Evolutionary conservation across 2,888 invertebrate species (phyloP).

Genomic region (Petrolisthes cinctipes): DNA sequence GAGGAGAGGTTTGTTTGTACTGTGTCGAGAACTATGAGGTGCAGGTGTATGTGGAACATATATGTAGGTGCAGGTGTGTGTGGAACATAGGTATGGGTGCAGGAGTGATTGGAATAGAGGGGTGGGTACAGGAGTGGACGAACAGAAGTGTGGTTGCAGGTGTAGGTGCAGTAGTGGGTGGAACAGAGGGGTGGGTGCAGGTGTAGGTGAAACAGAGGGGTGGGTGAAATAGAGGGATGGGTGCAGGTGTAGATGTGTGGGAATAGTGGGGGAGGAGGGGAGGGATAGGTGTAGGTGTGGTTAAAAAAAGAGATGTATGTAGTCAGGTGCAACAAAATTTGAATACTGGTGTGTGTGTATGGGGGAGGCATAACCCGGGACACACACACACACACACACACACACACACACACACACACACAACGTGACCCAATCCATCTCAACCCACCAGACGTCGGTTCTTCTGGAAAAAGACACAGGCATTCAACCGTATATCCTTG

Average conservation of each 20-base stretch:
- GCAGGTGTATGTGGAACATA: background rate
- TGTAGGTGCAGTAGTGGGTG: background rate
- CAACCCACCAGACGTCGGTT: no score
- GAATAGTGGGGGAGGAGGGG: background rate
- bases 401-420: background rate
- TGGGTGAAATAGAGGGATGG: background rate
- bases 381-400: conserved; percentile 6
- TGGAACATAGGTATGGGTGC: background rate
- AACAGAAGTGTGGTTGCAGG: background rate
- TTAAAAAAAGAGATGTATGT: background rate
- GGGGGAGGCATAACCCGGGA: background rate
- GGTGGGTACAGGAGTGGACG: background rate
- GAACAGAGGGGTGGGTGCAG: background rate
- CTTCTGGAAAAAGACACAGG: no score
- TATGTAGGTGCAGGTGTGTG: background rate
- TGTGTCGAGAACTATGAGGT: background rate
- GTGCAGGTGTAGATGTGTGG: background rate
- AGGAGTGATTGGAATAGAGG: background rate
- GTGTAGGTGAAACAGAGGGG: background rate
- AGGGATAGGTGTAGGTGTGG: background rate
- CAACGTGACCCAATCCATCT: background rate
- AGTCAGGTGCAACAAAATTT: background rate
- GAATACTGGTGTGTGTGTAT: background rate
- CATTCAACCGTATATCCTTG: no score
- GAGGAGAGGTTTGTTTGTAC: background rate